Conservation (phyloP, 2,113 vertebrate species). For the Erinaceus europaeus region DNA sequence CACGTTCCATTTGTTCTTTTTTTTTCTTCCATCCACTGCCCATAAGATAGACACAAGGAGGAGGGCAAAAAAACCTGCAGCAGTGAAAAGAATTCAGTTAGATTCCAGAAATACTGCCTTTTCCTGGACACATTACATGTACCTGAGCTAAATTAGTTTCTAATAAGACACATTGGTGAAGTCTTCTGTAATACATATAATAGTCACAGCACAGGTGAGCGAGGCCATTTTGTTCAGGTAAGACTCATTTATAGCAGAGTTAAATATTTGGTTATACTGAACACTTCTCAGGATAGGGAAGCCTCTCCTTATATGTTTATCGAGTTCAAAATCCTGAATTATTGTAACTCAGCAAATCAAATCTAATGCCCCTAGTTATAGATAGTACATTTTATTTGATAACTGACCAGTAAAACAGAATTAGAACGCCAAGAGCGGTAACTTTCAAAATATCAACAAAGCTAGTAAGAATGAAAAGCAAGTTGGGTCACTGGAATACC, state of each 20-base stretch:
- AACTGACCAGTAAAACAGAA: slow-evolving; percentile 15
- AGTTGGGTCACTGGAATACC: background rate
- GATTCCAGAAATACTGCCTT: slow-evolving; percentile 33
- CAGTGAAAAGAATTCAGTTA: slow-evolving; percentile 25
- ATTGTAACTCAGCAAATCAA: background rate
- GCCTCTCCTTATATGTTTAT: background rate
- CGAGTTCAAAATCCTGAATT: background rate
- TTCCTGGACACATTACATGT: background rate
- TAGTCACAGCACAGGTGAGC: background rate
- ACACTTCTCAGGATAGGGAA: background rate
- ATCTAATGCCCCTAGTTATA: background rate
- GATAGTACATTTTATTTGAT: background rate
- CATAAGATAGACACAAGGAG: slow-evolving; percentile 99
- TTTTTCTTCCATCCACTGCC: slow-evolving; percentile 99
- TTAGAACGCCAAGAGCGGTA: background rate
- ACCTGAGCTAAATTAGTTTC: background rate
- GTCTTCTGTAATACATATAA: background rate
- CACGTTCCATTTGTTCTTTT: slow-evolving; percentile 99
- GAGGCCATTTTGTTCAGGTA: background rate
- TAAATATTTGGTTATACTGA: background rate
- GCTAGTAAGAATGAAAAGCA: background rate
- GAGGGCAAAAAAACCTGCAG: slow-evolving; percentile 97
- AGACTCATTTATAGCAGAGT: background rate
- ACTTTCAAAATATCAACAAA: background rate
- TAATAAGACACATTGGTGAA: slow-evolving; percentile 1